Conservation (phyloP, 2,888 invertebrate genomes). For the Xanthorhoe spadicearia region DNA sequence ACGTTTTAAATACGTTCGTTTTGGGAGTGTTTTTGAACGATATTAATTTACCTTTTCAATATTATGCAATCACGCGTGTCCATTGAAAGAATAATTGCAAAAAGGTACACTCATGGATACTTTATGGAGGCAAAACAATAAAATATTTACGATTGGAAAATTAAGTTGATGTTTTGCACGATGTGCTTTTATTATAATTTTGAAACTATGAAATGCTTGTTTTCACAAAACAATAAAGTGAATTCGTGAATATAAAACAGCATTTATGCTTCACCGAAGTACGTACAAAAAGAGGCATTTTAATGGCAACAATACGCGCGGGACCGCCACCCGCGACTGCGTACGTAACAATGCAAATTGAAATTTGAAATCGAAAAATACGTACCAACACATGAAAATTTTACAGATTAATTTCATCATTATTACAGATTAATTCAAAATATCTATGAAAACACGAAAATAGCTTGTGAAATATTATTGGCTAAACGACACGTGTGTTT, state of each 20-base stretch:
- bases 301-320: constrained; percentile 59
- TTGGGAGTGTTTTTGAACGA: neutral
- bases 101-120: constrained; percentile 8
- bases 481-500: constrained; percentile 19
- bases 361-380: constrained; percentile 42
- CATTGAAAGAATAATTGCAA: constrained; percentile 16
- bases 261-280: constrained; percentile 60
- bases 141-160: constrained; percentile 44
- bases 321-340: constrained; percentile 40
- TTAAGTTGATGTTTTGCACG: constrained; percentile 43
- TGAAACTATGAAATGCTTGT: constrained; percentile 54
- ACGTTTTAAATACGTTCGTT: neutral
- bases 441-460: constrained; percentile 19
- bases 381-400: constrained; percentile 20
- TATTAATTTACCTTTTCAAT: constrained; percentile 10
- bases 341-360: constrained; percentile 47
- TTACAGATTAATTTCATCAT: constrained; percentile 21
- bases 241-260: constrained; percentile 63
- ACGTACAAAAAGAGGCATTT: constrained; percentile 61
- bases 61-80: neutral
- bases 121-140: constrained; percentile 36
- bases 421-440: constrained; percentile 23
- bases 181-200: constrained; percentile 46
- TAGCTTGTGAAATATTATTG: constrained; percentile 9
- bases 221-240: constrained; percentile 58